These are phyloP conservation scores for Phymatocera aterrima DNA, from an alignment of 2,888 invertebrate genomes.

Conservation along the genomic window DNA sequence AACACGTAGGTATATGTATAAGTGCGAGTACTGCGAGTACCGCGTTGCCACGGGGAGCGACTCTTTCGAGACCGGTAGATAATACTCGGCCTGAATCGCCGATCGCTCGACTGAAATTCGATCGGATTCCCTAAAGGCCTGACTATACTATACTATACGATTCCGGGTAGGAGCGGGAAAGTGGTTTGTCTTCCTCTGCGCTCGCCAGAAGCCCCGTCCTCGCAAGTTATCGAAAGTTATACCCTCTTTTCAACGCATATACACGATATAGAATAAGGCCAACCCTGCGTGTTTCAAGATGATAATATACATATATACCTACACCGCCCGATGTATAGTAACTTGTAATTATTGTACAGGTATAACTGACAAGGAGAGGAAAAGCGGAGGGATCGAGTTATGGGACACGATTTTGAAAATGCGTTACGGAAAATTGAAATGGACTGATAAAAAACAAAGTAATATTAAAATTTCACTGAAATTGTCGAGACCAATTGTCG, in stretches of 20 bases:
- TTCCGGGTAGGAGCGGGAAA: slow-evolving; percentile 40
- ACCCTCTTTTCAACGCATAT: slow-evolving; percentile 22
- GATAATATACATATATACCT: slow-evolving; percentile 29
- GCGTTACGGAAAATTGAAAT: not conserved
- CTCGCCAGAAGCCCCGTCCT: not conserved
- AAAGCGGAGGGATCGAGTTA: not conserved
- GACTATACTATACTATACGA: slow-evolving; percentile 27
- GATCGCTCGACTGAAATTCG: slow-evolving; percentile 60
- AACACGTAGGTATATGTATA: not conserved
- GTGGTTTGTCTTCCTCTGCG: slow-evolving; percentile 33
- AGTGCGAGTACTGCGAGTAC: too few relatives aligned
- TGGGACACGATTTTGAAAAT: not conserved
- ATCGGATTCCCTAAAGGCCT: slow-evolving; percentile 64
- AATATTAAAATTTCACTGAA: not conserved
- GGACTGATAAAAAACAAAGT: not conserved
- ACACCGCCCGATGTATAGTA: too few relatives aligned
- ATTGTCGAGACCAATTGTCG: not conserved
- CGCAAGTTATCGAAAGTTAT: slow-evolving; percentile 32
- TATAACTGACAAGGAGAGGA: too few relatives aligned
- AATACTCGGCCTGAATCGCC: not conserved
- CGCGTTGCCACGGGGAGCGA: not conserved
- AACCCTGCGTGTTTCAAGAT: slow-evolving; percentile 8
- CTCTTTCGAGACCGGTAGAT: slow-evolving; percentile 32
- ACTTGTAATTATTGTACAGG: too few relatives aligned
- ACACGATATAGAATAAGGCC: not conserved